Evolutionary conservation across 2,113 vertebrate species (phyloP).

Genomic region (Pavo muticus): DNA sequence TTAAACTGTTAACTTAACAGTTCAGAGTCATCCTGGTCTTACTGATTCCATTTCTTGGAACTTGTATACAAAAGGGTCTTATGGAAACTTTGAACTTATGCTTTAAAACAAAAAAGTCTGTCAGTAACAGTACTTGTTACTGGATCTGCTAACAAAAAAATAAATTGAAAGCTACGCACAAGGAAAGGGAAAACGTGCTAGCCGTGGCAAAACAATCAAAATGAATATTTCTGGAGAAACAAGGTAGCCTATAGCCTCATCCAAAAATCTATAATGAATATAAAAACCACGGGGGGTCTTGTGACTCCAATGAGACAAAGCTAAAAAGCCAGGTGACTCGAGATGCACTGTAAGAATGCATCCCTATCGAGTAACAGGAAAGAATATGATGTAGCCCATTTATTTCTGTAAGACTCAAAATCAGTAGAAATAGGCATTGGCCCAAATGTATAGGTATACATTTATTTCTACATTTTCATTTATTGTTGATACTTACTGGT

Average conservation of each 20-base stretch:
- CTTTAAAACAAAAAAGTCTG: rapidly evolving
- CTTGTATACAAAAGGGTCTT: neutral
- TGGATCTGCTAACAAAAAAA: neutral
- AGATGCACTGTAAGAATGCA: neutral
- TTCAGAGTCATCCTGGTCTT: neutral
- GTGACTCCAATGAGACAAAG: neutral
- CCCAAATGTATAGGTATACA: neutral
- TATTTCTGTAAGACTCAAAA: neutral
- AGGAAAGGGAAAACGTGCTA: neutral
- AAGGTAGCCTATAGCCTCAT: neutral
- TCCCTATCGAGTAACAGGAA: neutral
- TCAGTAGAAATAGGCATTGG: neutral
- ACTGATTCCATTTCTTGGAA: neutral
- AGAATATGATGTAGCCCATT: neutral
- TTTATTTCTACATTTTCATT: neutral
- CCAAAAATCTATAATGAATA: neutral
- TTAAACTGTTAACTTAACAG: neutral
- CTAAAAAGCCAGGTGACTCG: neutral
- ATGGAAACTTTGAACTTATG: neutral
- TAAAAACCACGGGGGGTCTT: neutral
- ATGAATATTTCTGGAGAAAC: neutral
- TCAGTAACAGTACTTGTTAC: neutral
- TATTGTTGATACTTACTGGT: neutral
- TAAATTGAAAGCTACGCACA: neutral
- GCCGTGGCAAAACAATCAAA: neutral